phyloP scores from a whole-genome alignment of 2,888 invertebrate genomes.

The Macrosiphum euphorbiae region DNA sequence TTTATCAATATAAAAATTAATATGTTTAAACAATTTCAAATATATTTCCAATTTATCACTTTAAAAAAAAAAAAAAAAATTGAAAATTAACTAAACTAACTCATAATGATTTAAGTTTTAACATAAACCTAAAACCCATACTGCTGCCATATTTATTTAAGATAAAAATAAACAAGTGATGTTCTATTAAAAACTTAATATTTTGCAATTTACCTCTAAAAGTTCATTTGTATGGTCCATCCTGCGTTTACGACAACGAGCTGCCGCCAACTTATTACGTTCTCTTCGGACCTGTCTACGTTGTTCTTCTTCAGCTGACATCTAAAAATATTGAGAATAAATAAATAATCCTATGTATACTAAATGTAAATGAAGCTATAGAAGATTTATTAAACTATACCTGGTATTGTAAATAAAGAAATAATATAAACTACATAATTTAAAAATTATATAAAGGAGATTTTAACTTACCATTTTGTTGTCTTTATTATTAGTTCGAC shows the following conservation, averaged over 20 bases:
- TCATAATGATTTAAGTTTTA: not conserved
- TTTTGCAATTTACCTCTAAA: slow-evolving; percentile 75
- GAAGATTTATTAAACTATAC: not conserved
- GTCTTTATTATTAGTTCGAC: slow-evolving; percentile 40
- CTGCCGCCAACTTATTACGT: slow-evolving; percentile 97
- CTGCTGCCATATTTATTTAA: not conserved
- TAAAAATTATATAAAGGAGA: not conserved
- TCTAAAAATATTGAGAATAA: slow-evolving; percentile 71
- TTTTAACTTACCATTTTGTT: slow-evolving; percentile 35
- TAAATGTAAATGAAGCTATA: not conserved
- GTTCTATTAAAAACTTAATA: not conserved
- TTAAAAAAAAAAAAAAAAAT: not conserved
- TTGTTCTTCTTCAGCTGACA: slow-evolving; percentile 93
- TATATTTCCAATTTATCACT: not conserved
- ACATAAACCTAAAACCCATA: not conserved
- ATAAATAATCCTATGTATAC: not conserved
- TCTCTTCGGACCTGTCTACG: slow-evolving; percentile 88
- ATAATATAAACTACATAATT: not conserved
- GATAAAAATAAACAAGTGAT: not conserved
- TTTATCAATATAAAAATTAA: not conserved
- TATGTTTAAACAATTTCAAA: not conserved
- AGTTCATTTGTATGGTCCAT: slow-evolving; percentile 96
- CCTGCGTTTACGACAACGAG: slow-evolving; percentile 94
- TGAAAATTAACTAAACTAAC: not conserved
- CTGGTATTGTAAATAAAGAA: not conserved